Percentiles rank a stretch among this genome's conserved stretches.
phyloP scores from a whole-genome alignment of 2,797 vertebrate genomes.

The Crax fasciolata region DNA sequence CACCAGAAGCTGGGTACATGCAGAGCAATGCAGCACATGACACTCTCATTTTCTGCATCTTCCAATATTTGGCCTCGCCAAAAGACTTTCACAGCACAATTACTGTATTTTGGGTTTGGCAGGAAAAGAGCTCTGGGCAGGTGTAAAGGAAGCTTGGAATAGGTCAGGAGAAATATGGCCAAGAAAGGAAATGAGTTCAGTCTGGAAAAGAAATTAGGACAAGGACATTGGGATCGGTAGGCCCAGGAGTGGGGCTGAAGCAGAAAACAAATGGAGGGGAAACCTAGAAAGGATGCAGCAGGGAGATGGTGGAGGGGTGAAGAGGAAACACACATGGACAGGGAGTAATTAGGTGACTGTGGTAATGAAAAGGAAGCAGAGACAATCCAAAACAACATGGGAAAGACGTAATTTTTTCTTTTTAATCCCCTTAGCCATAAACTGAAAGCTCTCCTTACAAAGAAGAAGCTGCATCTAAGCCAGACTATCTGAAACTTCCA shows the following conservation, averaged over 20 bases:
- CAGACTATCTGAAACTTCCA: neutral
- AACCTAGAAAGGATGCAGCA: conserved; percentile 53
- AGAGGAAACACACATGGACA: conserved; percentile 36
- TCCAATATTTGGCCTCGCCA: neutral
- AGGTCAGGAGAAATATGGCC: conserved; percentile 52
- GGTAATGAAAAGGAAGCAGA: conserved; percentile 22
- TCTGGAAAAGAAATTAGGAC: conserved; percentile 70
- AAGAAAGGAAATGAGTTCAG: conserved; percentile 75
- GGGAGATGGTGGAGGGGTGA: neutral
- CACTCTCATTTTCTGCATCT: neutral
- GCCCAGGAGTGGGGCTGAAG: conserved; percentile 43
- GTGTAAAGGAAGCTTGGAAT: conserved; percentile 70
- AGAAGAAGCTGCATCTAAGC: neutral
- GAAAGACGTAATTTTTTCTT: neutral
- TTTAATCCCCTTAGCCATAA: neutral
- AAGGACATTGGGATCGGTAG: conserved; percentile 46
- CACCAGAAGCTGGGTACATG: neutral
- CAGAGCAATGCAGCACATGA: neutral
- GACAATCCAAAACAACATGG: conserved; percentile 22
- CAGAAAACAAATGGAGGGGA: conserved; percentile 66
- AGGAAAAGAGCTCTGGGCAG: conserved; percentile 64
- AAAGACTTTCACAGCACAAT: conserved; percentile 45
- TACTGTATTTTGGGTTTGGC: conserved; percentile 27
- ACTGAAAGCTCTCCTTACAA: neutral
- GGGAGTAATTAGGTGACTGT: neutral